Base-by-base conservation (phyloP, 92 coral and sea anemone genomes). In the Epizoanthus fatuus region DNA sequence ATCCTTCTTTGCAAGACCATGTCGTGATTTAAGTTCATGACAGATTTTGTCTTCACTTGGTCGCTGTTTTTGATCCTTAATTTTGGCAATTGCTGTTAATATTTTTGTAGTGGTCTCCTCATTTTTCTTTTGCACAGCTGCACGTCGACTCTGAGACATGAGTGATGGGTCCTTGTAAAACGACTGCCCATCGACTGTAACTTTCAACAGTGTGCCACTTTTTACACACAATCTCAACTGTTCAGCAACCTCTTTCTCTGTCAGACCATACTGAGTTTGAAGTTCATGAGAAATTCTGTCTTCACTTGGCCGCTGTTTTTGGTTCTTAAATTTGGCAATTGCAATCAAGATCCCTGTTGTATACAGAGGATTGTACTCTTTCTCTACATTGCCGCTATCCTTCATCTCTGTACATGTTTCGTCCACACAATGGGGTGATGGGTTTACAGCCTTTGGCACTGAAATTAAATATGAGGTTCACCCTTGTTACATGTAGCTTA, bases 31-130 rank as follows among this genome's bases (percentile, higher is more conserved):
- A 2, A 97, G 89, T 63, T 93, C 94, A 69, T 90, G 95, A 1
- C 90, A 72, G 29, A 97, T 97, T 60, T 97, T 89, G 56, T 97
- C 98, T 73, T 97, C 93, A 80, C 98, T 95, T 2, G 99, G 99
- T 5, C 99, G 92, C 64, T 97, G 99, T 75, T 97, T 97, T 68
- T 95, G 99, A 10, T 90, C 96, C 84, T 93, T 95, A 40, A 93
- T 94, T 78, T 93, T 95, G 14, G 90, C 86, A n/a, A 95, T 95
- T 19, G 98, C 98, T 1, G 91, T 92, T 59, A 95, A 90, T 70
- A 25, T 56, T 58, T 12, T 49, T 8, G 53, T 2, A 8, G 9
- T 49, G 53, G 9, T 0, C 2, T 49, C 53, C 53, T 49, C 87
- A 25, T 69, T 84, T 7, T 94, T 90, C 79, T 71, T 95, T 75